These are phyloP conservation scores for Chironomus riparius DNA, from an alignment of 2,888 invertebrate species.

Conservation along the genomic window DNA sequence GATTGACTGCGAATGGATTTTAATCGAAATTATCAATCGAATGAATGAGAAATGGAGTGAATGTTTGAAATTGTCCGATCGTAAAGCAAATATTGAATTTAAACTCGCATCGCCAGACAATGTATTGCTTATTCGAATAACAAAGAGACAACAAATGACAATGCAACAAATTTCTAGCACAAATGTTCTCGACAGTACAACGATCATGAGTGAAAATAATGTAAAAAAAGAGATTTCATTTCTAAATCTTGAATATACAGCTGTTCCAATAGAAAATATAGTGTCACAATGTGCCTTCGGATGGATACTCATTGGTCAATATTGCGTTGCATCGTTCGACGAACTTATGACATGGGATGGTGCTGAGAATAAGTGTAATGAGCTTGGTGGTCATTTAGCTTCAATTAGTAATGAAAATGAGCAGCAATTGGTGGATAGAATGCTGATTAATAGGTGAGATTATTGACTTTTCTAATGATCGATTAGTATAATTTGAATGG, in stretches of 20 bases:
- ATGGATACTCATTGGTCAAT: conserved; percentile 58
- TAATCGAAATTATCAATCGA: conserved; percentile 50
- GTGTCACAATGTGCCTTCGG: conserved; percentile 61
- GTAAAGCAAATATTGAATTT: conserved; percentile 47
- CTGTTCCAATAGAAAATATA: conserved; percentile 51
- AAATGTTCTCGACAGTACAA: background rate
- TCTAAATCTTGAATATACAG: conserved; percentile 54
- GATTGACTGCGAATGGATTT: conserved; percentile 47
- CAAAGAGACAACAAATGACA: conserved; percentile 1
- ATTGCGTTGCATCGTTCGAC: conserved; percentile 56
- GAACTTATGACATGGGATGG: conserved; percentile 53
- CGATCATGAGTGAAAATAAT: too few relatives aligned
- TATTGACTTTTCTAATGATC: too few relatives aligned
- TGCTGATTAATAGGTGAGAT: conserved; percentile 54
- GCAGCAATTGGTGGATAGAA: conserved; percentile 53
- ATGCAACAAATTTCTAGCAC: background rate
- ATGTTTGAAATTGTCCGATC: conserved; percentile 50
- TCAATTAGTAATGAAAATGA: conserved; percentile 56
- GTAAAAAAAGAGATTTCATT: background rate
- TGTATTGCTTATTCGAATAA: conserved; percentile 41
- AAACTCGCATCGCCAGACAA: conserved; percentile 51
- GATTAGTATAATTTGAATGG: too few relatives aligned
- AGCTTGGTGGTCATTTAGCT: conserved; percentile 57
- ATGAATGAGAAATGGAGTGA: conserved; percentile 48
- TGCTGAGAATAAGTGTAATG: conserved; percentile 56